Base-by-base conservation (phyloP, 2,888 invertebrate genomes). In the Agrochola macilenta region DNA sequence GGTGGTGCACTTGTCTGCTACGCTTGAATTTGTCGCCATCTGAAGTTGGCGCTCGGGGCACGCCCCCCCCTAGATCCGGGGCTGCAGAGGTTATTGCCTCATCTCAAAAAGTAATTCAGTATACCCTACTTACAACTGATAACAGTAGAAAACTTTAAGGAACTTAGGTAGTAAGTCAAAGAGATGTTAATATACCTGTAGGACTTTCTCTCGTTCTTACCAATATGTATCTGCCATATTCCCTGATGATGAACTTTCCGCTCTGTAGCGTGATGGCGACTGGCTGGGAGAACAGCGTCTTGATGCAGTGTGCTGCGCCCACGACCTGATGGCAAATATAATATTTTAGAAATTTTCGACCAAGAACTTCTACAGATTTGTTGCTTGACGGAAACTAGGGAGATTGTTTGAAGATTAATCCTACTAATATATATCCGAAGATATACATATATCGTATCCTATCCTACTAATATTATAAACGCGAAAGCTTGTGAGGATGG, bases 161-260 rank as follows among this genome's bases (percentile, higher is more conserved):
- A 64, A 39, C n/a, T 39, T 39, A n/a, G n/a, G n/a, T n/a, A 14
- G 12, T 39, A 39, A 63, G 17, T 43, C n/a, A n/a, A 14, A 43
- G 2, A 57, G 12, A 57, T 57, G 57, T 58, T n/a, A n/a, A n/a
- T 4, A 54, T 57, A 12, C n/a, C 12, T 57, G 57, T n/a, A n/a
- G n/a, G n/a, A 57, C 5, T 26, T 12, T 57, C 2, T 57, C 58
- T 60, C 58, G 30, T 20, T 17, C 97, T 97, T 94, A 99, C 99
- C 97, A 99, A 94, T 70, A 98, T 97, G 89, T 98, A 99, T 90
- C 98, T 97, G 17, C 98, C 98, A 90, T 98, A 98, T 91, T 98
- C 98, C 88, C 98, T 97, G 68, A 99, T 96, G 79, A 98, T 98
- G 96, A 99, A 99, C 95, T 99, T 99, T 71, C 99, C 99, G 93